Evolutionary conservation across 2,797 vertebrate genomes (phyloP).

Genomic region (Chromis chromis): DNA sequence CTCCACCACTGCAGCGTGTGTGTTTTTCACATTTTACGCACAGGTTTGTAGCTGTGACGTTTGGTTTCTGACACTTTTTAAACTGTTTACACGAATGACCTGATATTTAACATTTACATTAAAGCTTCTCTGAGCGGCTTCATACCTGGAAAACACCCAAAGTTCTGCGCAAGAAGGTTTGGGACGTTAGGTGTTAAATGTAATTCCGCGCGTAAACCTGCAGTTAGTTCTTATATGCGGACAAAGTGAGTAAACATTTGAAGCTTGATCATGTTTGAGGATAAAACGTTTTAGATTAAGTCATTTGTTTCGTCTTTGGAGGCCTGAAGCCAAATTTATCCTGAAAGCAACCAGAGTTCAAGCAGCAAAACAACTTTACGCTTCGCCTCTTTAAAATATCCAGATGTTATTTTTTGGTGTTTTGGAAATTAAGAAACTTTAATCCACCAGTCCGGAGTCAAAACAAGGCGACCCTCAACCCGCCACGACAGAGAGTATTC

Average conservation of each 20-base stretch:
- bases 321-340: conserved; percentile 16
- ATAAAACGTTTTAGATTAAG: neutral
- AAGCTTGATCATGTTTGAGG: neutral
- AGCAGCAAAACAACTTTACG: neutral
- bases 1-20: neutral
- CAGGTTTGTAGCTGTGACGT: too few relatives aligned
- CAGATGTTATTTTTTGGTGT: neutral
- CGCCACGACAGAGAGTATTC: neutral
- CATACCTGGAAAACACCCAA: neutral
- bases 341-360: neutral
- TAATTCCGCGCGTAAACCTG: neutral
- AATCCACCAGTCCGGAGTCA: conserved; percentile 36
- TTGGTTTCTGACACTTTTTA: neutral
- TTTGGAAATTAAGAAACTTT: too few relatives aligned
- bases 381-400: neutral
- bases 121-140: neutral
- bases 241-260: neutral
- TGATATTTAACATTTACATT: too few relatives aligned
- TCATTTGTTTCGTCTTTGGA: neutral
- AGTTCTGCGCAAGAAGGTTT: neutral
- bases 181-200: too few relatives aligned
- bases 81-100: too few relatives aligned
- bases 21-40: too few relatives aligned
- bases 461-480: neutral
- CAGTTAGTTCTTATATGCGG: neutral